Percentiles rank a stretch among this genome's conserved stretches.
phyloP scores from a whole-genome alignment of 64 coral and sea anemone species.

The Stylophora pistillata region DNA sequence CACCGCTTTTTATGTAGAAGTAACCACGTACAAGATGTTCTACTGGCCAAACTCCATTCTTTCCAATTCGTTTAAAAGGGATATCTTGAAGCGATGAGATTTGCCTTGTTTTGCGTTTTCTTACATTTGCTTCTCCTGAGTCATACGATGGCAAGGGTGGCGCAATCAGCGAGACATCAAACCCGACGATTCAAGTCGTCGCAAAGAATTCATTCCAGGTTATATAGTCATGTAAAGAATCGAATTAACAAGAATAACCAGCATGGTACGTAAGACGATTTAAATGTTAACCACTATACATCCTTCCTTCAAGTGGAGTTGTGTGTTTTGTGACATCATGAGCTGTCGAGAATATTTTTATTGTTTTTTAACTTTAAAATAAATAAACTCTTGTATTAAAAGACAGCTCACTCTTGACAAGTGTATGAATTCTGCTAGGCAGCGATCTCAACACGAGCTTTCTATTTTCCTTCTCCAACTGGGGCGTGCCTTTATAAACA shows the following conservation, averaged over 20 bases:
- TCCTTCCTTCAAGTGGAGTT: too few relatives aligned
- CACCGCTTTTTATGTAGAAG: not conserved
- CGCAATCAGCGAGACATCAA: not conserved
- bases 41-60: not conserved
- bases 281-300: not conserved
- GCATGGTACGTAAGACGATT: not conserved
- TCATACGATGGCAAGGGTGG: not conserved
- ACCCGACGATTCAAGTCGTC: not conserved
- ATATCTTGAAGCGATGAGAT: not conserved
- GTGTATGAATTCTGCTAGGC: not conserved
- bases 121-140: not conserved
- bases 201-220: not conserved
- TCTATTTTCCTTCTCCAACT: not conserved
- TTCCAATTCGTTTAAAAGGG: not conserved
- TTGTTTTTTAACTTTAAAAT: not conserved
- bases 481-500: not conserved
- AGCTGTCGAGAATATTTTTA: too few relatives aligned
- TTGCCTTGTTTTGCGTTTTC: not conserved
- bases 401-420: not conserved
- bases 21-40: not conserved
- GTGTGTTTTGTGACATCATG: too few relatives aligned
- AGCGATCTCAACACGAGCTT: not conserved
- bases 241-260: not conserved
- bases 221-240: not conserved
- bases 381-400: not conserved